Conservation (phyloP, 2,797 vertebrate species). For the Eleutherodactylus coqui region DNA sequence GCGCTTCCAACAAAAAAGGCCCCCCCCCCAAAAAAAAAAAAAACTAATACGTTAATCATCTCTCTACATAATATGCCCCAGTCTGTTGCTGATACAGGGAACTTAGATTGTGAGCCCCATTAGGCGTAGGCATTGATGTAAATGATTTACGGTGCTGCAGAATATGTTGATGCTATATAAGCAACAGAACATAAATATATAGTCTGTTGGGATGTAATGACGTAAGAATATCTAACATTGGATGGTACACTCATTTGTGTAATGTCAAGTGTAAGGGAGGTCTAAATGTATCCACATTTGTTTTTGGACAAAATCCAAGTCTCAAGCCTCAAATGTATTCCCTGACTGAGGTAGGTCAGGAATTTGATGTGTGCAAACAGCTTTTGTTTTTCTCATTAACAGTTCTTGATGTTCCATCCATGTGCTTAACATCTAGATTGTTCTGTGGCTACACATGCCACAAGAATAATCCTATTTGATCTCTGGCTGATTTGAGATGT, state of each 20-base stretch:
- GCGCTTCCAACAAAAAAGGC: too few relatives aligned
- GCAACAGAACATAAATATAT: not conserved
- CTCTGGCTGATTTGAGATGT: not conserved
- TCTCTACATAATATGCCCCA: too few relatives aligned
- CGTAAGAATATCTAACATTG: not conserved
- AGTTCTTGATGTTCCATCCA: conserved; percentile 11
- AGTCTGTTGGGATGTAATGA: not conserved
- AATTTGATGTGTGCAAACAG: not conserved
- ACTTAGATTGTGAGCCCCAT: too few relatives aligned
- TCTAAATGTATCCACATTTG: not conserved
- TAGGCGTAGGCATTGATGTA: too few relatives aligned
- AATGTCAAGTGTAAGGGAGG: not conserved
- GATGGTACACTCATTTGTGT: not conserved
- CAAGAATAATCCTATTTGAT: conserved; percentile 17
- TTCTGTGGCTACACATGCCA: not conserved
- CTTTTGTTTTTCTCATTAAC: conserved; percentile 35
- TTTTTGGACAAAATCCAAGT: not conserved
- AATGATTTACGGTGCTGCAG: too few relatives aligned
- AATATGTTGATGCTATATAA: too few relatives aligned
- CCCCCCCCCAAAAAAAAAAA: too few relatives aligned
- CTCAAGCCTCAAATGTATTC: not conserved
- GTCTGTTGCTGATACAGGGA: too few relatives aligned
- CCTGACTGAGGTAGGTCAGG: conserved; percentile 25
- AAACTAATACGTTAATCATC: too few relatives aligned
- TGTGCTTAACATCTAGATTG: not conserved